Evolutionary conservation across 2,797 vertebrate genomes (phyloP), one percentile per base, ranked within the genome.

Genomic region (Sciurus vulgaris): DNA sequence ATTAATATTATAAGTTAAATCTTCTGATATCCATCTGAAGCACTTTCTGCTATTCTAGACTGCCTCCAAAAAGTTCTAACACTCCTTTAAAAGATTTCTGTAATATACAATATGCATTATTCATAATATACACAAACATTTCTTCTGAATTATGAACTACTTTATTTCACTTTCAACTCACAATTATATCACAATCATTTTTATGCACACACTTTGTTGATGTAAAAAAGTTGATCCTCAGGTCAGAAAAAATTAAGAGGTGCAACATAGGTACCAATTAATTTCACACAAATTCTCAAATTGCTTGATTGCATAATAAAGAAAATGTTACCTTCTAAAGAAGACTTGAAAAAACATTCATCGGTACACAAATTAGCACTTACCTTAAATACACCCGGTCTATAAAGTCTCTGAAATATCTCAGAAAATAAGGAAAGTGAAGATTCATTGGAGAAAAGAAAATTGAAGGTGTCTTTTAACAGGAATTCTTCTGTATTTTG

Each of bases 401-500:
- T 90, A 56, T 98, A 90, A 41, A 98, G 87, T 65, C 97, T 98
- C 82, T 97, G 90, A 90, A 98, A 96, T 91, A 96, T 86, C 78
- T 98, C 97, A 95, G 96, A 86, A 81, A 98, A 97, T 74, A 22
- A 69, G 5, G 96, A 91, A 94, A 98, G 95, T 47, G 98, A 98
- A 22, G 97, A 97, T 73, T 97, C 96, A 73, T 98, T 98, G 41
- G 98, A 97, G 87, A 99, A 97, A 88, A 99, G 98, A 98, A 99
- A 99, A 97, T 96, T 98, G 81, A 99, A 99, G 2, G 98, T 98
- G 90, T 99, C 99, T 98, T 99, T 99, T 97, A 99, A 98, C 96
- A 99, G 97, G 67, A 98, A 97, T 98, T 99, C 99, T 98, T 98
- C 99, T 82, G 98, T 98, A 93, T 98, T 99, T 98, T 99, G 99